Evolutionary conservation across 2,888 invertebrate genomes (phyloP), one percentile per base, ranked within the genome.

Genomic region (Caradrina clavipalpis): DNA sequence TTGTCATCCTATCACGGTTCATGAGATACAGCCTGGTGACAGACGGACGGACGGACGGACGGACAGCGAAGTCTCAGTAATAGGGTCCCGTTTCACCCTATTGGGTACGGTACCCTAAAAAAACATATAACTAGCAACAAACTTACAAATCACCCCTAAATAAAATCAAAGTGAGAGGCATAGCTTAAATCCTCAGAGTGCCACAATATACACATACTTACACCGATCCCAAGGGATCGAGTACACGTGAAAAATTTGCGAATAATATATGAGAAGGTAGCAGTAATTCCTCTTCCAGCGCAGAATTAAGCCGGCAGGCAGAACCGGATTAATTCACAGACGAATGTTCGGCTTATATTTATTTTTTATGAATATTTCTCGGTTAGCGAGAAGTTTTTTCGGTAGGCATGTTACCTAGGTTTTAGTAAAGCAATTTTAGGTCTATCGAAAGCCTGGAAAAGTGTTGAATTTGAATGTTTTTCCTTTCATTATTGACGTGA

Each of bases 261-360:
- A 21, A 58, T 42, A 55, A 58, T 49, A 55, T 78, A 55, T 56
- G 61, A n/a, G 61, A 22, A 56, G 47, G 47, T 17, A 59, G 21
- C 19, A 62, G 51, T 78, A 76, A 69, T 63, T 63, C 56, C 73
- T 45, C 22, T 49, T 50, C 19, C 31, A 49, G 10, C 61, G 47
- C 35, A n/a, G 74, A 73, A 59, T 78, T 73, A 74, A 78, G 57
- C 49, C 50, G n/a, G 68, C 22, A 42, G 26, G 56, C 56, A 47
- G 47, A 69, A 76, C 68, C 22, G 69, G 76, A 69, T 76, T 79
- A 76, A 69, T 63, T 69, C 56, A 19, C 55, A 26, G 61, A 59
- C 55, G 68, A 69, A 74, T 55, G 17, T 59, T 60, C 26, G 51
- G 17, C 22, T 42, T 35, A 61, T 69, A 56, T 62, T 42, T 65